Conservation (phyloP, 2,888 invertebrate species). For the Leptinotarsa peninsularis region DNA sequence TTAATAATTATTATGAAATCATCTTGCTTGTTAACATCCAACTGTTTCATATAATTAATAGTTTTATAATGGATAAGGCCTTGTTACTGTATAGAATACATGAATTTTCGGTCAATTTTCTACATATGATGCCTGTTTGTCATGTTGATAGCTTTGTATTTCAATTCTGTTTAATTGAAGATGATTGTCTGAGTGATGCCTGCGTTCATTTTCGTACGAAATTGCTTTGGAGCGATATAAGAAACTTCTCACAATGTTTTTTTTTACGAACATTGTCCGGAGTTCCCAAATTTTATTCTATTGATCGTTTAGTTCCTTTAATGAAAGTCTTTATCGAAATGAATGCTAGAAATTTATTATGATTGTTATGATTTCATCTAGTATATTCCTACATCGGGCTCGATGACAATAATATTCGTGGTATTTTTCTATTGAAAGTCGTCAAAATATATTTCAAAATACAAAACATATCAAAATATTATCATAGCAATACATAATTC, state of each 20-base stretch:
- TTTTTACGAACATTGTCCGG: neutral
- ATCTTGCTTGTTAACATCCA: neutral
- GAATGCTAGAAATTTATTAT: too few species aligned
- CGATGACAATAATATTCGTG: too few species aligned
- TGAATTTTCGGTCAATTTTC: neutral
- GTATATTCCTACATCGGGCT: too few species aligned
- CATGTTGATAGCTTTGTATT: neutral
- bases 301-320: too few species aligned
- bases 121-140: neutral
- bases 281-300: too few species aligned
- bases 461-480: too few species aligned
- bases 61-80: conserved; percentile 1
- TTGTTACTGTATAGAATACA: neutral
- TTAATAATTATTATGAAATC: neutral
- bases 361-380: too few species aligned
- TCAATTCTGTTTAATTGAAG: neutral
- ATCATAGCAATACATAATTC: too few species aligned
- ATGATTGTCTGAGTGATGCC: neutral
- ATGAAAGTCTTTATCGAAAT: too few species aligned
- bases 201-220: neutral
- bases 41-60: neutral
- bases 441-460: too few species aligned
- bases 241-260: neutral
- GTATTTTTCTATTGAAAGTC: too few species aligned
- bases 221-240: neutral